Evolutionary conservation across 2,888 invertebrate species (phyloP), one percentile per base, ranked within the genome.

Genomic region (Deladenus siricidicola): DNA sequence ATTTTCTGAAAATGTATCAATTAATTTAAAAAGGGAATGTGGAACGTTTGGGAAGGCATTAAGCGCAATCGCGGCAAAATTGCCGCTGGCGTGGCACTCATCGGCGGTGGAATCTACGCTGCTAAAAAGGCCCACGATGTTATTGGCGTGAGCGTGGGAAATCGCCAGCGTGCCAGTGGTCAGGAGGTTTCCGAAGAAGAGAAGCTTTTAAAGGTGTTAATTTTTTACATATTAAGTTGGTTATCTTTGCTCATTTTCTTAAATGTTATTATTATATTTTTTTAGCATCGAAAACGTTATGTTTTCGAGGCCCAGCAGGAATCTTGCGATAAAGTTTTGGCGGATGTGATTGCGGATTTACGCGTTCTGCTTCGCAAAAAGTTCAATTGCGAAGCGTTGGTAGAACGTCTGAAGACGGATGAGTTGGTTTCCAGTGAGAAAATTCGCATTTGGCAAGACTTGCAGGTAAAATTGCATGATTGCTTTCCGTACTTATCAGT

Each of bases 261-360:
- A n/a, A n/a, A n/a, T n/a, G n/a, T n/a, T n/a, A n/a, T n/a, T n/a
- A n/a, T n/a, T n/a, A n/a, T n/a, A 2, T 0, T 1, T 24, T 62
- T 66, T 34, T 21, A 65, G 65, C 63, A 62, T 3, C 48, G 70
- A 8, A 55, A 55, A 30, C 51, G 58, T 10, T 67, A 70, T 34
- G 39, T 67, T 10, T 70, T 67, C 42, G 68, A 67, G 34, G 34
- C 58, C 28, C 69, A 67, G 42, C 70, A 67, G 29, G 63, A 67
- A 26, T 51, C 56, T 14, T 68, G 68, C 34, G 70, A 67, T 42
- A 67, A 67, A 45, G 23, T 48, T 21, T 17, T 67, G 19, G 19
- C 10, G 23, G 55, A 56, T 30, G 42, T 65, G 8, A n/a, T 68
- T 26, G 14, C 14, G 17, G 66, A 70, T 19, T 26, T 67, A 4